Evolutionary conservation across 2,113 vertebrate species (phyloP).

Genomic region (Tinamus guttatus): DNA sequence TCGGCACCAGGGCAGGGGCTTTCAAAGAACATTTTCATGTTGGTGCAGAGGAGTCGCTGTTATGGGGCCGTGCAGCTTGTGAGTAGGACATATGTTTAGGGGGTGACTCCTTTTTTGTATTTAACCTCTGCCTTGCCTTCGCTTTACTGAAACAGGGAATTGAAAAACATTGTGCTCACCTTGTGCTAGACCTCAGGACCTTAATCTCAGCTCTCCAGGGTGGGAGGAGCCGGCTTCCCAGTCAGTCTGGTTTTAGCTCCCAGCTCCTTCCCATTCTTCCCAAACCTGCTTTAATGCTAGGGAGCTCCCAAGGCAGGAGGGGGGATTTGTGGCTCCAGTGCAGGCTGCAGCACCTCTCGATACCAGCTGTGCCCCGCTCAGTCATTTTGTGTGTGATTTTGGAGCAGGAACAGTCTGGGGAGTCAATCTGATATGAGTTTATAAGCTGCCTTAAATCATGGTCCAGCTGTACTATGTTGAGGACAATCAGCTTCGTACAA

Average conservation of each 20-base stretch:
- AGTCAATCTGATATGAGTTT: background rate
- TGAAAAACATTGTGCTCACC: background rate
- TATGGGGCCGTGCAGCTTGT: background rate
- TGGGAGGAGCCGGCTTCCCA: too few relatives aligned
- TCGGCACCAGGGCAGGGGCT: background rate
- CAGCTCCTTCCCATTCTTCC: background rate
- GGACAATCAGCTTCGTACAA: constrained; percentile 43
- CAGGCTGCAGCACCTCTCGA: background rate
- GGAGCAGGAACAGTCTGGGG: background rate
- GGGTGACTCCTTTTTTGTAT: background rate
- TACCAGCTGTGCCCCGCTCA: background rate
- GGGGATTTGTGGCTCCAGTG: too few relatives aligned
- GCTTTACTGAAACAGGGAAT: background rate
- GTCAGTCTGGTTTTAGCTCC: background rate
- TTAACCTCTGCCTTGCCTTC: background rate
- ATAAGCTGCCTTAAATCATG: constrained; percentile 63
- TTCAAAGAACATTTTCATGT: background rate
- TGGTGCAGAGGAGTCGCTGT: background rate
- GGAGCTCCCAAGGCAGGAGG: background rate
- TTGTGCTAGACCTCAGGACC: background rate
- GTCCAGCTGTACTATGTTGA: background rate
- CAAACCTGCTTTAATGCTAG: background rate
- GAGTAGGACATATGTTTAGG: background rate
- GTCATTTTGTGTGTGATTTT: background rate
- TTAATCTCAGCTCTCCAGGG: background rate